Conservation (phyloP, 2,113 vertebrate species). For the Microcebus murinus region DNA sequence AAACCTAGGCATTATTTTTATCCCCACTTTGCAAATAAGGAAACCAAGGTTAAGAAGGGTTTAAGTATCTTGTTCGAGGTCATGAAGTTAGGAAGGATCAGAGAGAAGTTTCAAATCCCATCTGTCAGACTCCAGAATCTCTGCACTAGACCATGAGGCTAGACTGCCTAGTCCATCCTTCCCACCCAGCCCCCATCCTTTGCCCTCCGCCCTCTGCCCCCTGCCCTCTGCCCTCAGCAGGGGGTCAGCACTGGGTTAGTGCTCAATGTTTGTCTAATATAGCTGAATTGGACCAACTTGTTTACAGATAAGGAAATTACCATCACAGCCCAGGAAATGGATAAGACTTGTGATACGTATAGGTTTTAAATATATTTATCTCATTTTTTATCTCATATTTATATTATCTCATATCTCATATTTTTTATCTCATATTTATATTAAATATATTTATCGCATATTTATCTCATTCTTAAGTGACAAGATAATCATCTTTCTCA, state of each 20-base stretch:
- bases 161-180: background rate
- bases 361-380: background rate
- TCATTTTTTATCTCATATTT: no score
- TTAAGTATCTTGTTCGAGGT: background rate
- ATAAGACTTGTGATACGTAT: background rate
- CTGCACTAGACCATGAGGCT: background rate
- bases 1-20: background rate
- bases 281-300: background rate
- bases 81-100: background rate
- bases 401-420: no score
- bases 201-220: background rate
- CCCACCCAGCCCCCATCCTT: no score
- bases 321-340: background rate
- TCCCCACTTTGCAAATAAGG: background rate
- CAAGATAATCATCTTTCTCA: conserved; percentile 6
- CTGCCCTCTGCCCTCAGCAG: background rate
- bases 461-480: background rate
- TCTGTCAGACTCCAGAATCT: background rate
- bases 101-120: background rate
- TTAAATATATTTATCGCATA: background rate
- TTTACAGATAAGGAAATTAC: background rate
- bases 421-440: no score
- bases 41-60: background rate
- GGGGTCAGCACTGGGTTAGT: accelerated
- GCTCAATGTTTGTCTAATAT: background rate